Evolutionary conservation across 2,113 vertebrate genomes (phyloP), one percentile per base, ranked within the genome.

Genomic region (Neodontobutis hainanensis): DNA sequence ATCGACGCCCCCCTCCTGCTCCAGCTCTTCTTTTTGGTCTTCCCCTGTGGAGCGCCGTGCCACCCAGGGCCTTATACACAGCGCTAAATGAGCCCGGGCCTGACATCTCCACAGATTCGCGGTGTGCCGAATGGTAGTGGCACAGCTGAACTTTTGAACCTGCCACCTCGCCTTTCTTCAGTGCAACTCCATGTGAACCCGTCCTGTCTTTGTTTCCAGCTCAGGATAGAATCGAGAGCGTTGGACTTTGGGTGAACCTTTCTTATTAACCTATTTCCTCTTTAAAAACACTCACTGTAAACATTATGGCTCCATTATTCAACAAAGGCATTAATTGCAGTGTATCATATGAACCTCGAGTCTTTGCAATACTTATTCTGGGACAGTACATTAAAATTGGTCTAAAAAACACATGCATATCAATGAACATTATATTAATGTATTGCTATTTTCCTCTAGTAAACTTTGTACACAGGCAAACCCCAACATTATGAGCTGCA

Each of bases 201-300:
- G 71, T 65, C 14, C 64, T 78, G 80, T 77, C 80, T 88, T 91
- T 89, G 75, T 91, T 27, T 2, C 19, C 19, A 77, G 72, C 68
- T 74, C 81, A 90, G 86, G 89, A 85, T 86, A 81, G 75, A 88
- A 89, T 85, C 88, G 83, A 82, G 69, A 78, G 84, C 75, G 75
- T 83, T 93, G 91, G 89, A 93, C 92, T 93, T 90, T 90, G 67
- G 43, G 65, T 93, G 92, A 94, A 93, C 92, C 91, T 90, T 92
- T 90, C 86, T 90, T 81, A 91, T 93, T 92, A 90, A 83, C 83
- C 85, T 66, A 78, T 65, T 81, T 88, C 73, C 74, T 82, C 71
- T 58, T 52, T 56, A 80, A 49, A 73, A n/a, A 55, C 68, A 56
- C 27, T 70, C 14, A 15, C 34, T 4, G 34, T 38, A 38, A 15